Evolutionary conservation across 2,113 vertebrate species (phyloP).

Genomic region (Hepsetus odoe): DNA sequence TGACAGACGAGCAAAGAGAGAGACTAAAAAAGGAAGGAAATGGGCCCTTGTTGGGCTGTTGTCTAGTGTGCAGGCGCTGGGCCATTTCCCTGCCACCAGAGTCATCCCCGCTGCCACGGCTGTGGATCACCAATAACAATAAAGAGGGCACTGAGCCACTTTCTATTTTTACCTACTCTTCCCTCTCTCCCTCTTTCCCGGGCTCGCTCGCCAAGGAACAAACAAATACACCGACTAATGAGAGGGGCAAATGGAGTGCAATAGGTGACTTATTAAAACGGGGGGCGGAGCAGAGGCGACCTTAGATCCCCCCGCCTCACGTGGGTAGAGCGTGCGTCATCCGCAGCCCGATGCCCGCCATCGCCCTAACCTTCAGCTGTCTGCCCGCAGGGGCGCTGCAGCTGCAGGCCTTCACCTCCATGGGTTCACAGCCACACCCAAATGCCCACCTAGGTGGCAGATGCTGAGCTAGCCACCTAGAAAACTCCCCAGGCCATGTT

Average conservation of each 20-base stretch:
- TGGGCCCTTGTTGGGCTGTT: slow-evolving; percentile 50
- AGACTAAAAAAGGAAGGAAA: slow-evolving; percentile 74
- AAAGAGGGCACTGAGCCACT: slow-evolving; percentile 72
- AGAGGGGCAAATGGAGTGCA: slow-evolving; percentile 79
- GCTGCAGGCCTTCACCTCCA: neutral
- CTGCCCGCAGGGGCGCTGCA: neutral
- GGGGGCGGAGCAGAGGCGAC: slow-evolving; percentile 79
- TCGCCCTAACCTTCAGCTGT: slow-evolving; percentile 50
- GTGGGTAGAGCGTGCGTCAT: slow-evolving; percentile 74
- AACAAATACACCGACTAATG: slow-evolving; percentile 78
- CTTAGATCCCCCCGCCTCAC: slow-evolving; percentile 74
- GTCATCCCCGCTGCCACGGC: slow-evolving; percentile 71
- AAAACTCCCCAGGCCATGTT: slow-evolving; percentile 61
- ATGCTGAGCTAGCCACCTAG: slow-evolving; percentile 75
- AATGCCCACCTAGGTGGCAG: slow-evolving; percentile 58
- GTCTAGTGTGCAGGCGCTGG: slow-evolving; percentile 58
- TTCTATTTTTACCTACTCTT: slow-evolving; percentile 71
- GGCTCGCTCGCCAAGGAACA: slow-evolving; percentile 59
- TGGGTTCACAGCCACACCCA: neutral
- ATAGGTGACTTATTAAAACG: slow-evolving; percentile 92
- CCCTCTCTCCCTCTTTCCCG: slow-evolving; percentile 48
- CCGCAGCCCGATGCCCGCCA: slow-evolving; percentile 76
- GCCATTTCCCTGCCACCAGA: slow-evolving; percentile 64
- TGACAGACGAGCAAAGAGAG: slow-evolving; percentile 66
- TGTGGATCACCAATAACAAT: slow-evolving; percentile 77